Conservation (phyloP, 1,140 invertebrate genomes). For the Meloidogyne floridensis region DNA sequence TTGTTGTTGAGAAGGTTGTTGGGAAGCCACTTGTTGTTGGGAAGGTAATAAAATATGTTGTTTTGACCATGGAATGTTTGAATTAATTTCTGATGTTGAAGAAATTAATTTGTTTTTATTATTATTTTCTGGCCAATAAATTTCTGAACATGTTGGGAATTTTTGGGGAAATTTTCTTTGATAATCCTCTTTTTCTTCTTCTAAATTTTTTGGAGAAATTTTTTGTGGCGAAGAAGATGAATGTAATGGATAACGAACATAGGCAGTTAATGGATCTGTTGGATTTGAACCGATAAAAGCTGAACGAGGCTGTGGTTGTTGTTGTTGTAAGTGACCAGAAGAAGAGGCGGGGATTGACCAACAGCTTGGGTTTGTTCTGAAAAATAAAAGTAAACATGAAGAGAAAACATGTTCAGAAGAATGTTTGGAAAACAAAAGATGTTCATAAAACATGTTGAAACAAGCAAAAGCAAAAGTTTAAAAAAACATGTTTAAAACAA, state of each 20-base stretch:
- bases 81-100: no score
- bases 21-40: background rate
- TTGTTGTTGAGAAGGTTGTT: no score
- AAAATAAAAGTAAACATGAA: background rate
- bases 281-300: constrained; percentile 8
- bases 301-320: background rate
- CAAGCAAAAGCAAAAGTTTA: no score
- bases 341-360: constrained; percentile 16
- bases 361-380: constrained; percentile 34
- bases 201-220: background rate
- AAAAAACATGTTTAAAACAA: no score
- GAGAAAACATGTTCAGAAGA: background rate
- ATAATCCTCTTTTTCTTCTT: background rate
- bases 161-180: constrained; percentile 8
- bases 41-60: background rate
- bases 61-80: background rate
- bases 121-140: background rate
- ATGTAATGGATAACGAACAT: constrained; percentile 16
- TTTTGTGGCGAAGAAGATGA: background rate
- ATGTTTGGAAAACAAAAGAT: background rate
- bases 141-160: constrained; percentile 10
- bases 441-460: no score
- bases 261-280: constrained; percentile 14
- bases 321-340: background rate
- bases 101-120: no score